phyloP scores from a whole-genome alignment of 1,140 invertebrate species.

The Heterodera carotae region DNA sequence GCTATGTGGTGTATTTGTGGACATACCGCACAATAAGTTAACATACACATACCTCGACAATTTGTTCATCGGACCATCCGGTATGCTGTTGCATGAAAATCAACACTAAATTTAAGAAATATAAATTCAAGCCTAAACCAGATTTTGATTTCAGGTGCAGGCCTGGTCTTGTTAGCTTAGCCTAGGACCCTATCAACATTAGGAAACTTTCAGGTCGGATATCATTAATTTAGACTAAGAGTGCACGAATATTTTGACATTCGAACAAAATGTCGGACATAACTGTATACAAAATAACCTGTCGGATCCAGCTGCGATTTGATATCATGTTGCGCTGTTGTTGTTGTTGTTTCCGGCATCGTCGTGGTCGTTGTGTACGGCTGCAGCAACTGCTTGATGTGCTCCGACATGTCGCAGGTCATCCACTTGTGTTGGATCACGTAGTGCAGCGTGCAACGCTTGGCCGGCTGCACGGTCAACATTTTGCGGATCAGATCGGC shows the following conservation, averaged over 20 bases:
- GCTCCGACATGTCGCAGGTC: slow-evolving; percentile 39
- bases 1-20: no score
- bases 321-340: not conserved
- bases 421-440: slow-evolving; percentile 55
- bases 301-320: no score
- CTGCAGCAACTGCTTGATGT: slow-evolving; percentile 34
- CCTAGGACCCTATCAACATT: no score
- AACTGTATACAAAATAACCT: no score
- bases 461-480: slow-evolving; percentile 50
- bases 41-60: slow-evolving; percentile 53
- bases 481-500: slow-evolving; percentile 54
- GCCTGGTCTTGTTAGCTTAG: no score
- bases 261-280: slow-evolving; percentile 15
- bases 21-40: no score
- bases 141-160: no score
- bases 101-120: slow-evolving; percentile 29
- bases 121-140: not conserved
- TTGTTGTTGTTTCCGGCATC: slow-evolving; percentile 21
- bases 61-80: slow-evolving; percentile 64
- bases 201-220: no score
- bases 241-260: no score
- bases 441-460: slow-evolving; percentile 41
- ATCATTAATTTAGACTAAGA: no score
- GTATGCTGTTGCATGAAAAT: slow-evolving; percentile 65
- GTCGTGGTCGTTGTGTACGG: slow-evolving; percentile 22